Percentiles rank a stretch among this genome's conserved stretches.
Evolutionary conservation across 2,888 invertebrate species (phyloP).

Genomic region (Nowickia ferox): DNA sequence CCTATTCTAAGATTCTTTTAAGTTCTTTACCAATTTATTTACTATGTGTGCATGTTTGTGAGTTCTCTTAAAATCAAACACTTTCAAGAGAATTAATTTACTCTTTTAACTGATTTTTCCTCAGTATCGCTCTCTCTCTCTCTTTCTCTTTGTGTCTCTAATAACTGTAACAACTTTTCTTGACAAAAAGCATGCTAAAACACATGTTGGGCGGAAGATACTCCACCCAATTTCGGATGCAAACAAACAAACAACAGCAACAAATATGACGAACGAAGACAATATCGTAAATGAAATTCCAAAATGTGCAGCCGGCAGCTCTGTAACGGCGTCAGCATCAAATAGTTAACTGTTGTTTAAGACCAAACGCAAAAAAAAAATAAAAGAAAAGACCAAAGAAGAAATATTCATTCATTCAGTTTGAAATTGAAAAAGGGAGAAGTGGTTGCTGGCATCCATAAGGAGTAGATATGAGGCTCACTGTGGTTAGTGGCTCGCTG

Average conservation of each 20-base stretch:
- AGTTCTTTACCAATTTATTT: too few species aligned
- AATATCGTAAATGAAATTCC: constrained; percentile 77
- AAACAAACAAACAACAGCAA: constrained; percentile 66
- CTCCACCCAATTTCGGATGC: constrained; percentile 82
- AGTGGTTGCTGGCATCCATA: constrained; percentile 32
- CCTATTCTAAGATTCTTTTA: too few species aligned
- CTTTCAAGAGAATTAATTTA: background rate
- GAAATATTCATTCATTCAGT: constrained; percentile 78
- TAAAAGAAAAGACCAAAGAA: constrained; percentile 25
- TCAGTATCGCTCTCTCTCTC: too few species aligned
- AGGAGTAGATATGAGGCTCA: constrained; percentile 2
- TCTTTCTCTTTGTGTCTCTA: background rate
- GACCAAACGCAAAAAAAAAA: constrained; percentile 23
- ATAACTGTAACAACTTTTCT: constrained; percentile 47
- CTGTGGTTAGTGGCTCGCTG: constrained; percentile 11
- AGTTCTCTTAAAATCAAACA: background rate
- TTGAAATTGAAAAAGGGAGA: constrained; percentile 61
- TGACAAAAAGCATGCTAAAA: constrained; percentile 69
- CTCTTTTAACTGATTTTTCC: background rate
- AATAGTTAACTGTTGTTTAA: constrained; percentile 63
- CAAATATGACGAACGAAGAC: constrained; percentile 42
- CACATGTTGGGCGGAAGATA: constrained; percentile 75
- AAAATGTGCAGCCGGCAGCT: constrained; percentile 52
- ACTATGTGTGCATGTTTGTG: too few species aligned
- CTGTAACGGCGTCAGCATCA: constrained; percentile 34